A percentile compares a stretch with the other conserved stretches of the same genome.
Conservation (phyloP, 2,113 vertebrate genomes). For the Cheirogaleus medius region DNA sequence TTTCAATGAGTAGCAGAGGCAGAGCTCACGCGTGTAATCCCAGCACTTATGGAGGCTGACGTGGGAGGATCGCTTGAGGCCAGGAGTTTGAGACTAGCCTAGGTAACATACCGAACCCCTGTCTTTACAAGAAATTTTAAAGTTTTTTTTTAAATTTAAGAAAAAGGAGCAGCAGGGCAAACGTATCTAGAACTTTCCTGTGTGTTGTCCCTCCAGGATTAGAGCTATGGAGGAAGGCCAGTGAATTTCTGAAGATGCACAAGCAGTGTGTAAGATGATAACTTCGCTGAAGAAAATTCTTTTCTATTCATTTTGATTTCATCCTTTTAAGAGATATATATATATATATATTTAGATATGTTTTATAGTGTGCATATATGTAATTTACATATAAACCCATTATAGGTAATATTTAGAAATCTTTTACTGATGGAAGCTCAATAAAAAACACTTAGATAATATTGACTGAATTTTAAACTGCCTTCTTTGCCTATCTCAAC, state of each 20-base stretch:
- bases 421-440: fast-evolving
- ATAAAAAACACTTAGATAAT: neutral
- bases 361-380: neutral
- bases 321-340: neutral
- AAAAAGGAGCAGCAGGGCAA: too few relatives aligned
- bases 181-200: neutral
- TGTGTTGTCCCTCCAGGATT: fast-evolving
- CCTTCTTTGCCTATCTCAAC: neutral
- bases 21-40: too few relatives aligned
- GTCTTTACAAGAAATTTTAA: too few relatives aligned
- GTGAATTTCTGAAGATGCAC: neutral
- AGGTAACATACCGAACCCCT: too few relatives aligned
- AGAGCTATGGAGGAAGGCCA: neutral
- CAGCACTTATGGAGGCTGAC: too few relatives aligned
- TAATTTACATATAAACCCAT: neutral
- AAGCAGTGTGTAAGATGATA: neutral
- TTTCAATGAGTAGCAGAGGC: neutral
- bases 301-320: neutral
- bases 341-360: neutral
- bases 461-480: neutral
- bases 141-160: too few relatives aligned
- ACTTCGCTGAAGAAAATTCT: neutral
- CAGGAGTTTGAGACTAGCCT: too few relatives aligned
- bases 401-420: neutral
- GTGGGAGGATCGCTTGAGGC: too few relatives aligned